Base-by-base conservation (phyloP, 2,888 invertebrate species). In the Leptura quadrifasciata region DNA sequence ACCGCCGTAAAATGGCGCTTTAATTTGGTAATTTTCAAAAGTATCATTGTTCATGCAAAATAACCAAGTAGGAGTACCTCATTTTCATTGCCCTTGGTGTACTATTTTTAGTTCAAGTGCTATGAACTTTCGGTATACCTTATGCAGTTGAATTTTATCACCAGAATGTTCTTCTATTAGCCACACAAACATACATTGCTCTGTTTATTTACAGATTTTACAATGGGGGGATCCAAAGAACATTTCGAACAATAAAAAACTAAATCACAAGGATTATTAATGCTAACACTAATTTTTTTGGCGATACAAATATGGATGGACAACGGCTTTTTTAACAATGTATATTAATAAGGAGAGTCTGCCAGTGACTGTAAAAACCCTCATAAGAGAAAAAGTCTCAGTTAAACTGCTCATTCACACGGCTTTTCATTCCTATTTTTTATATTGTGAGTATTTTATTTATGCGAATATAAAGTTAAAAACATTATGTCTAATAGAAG, bases 211-310 rank as follows among this genome's bases (percentile, higher is more conserved):
- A 31, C 82, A 86, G 87, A 85, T 86, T 77, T 83, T 87, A 86
- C 85, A 86, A 88, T 88, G 88, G 88, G 87, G 88, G 86, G 83
- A 80, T 80, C 76, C 83, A 87, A 83, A 84, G 82, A 79, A 79
- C 73, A 55, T 17, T 58, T 65, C 17, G 61, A 47, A 64, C 76
- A 75, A 47, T 76, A 77, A 72, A 75, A 73, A 27, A 72, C 65
- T 63, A 60, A 77, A 77, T 27, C 17, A 21, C 20, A 71, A 61
- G 52, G 20, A 54, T 18, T 9, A 58, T 69, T 35, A 35, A 58
- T 58, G 6, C 63, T 75, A 78, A 72, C 75, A 55, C 64, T 75
- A 74, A 80, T 73, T 75, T 74, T 82, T 31, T 82, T 80, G 79
- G 76, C 81, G 76, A 82, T 83, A 82, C 72, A 80, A 80, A 60